These are phyloP conservation scores for Pyrochroa serraticornis DNA, from an alignment of 2,888 invertebrate species.

Conservation along the genomic window DNA sequence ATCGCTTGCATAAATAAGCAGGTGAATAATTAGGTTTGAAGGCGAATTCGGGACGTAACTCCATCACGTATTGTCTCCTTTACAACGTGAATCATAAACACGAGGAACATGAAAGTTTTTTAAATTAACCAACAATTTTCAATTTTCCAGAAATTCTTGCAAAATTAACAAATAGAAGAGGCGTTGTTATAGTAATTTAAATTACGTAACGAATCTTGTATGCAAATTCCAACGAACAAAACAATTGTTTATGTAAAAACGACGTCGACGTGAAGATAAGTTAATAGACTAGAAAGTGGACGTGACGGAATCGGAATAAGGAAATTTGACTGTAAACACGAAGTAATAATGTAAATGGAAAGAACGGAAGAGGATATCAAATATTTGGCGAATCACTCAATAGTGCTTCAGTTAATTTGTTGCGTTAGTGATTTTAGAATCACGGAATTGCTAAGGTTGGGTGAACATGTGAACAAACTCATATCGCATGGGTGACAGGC, in stretches of 20 bases:
- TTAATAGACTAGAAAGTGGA: conserved; percentile 11
- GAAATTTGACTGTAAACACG: background rate
- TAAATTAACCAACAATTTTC: too few relatives aligned
- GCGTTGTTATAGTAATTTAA: background rate
- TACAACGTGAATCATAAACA: too few relatives aligned
- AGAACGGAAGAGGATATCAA: conserved; percentile 7
- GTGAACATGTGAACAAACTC: conserved; percentile 22
- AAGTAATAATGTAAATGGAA: background rate
- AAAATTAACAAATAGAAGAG: too few relatives aligned
- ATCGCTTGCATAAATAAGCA: conserved; percentile 17
- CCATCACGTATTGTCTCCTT: too few relatives aligned
- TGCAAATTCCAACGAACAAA: conserved; percentile 8
- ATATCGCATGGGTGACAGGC: conserved; percentile 33
- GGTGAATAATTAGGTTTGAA: conserved; percentile 13
- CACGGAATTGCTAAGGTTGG: conserved; percentile 13
- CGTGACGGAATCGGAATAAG: conserved; percentile 9
- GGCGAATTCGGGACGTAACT: conserved; percentile 10
- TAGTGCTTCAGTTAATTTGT: background rate
- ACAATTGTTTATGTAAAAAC: conserved; percentile 11
- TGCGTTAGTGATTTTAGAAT: background rate
- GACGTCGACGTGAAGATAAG: conserved; percentile 2
- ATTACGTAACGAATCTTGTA: conserved; percentile 13
- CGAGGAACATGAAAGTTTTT: too few relatives aligned
- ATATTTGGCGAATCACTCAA: conserved; percentile 7
- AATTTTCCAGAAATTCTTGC: too few relatives aligned